Percentiles rank a stretch among this genome's conserved stretches.
phyloP scores from a whole-genome alignment of 1,140 invertebrate species.

The Neuroterus valhalla region DNA sequence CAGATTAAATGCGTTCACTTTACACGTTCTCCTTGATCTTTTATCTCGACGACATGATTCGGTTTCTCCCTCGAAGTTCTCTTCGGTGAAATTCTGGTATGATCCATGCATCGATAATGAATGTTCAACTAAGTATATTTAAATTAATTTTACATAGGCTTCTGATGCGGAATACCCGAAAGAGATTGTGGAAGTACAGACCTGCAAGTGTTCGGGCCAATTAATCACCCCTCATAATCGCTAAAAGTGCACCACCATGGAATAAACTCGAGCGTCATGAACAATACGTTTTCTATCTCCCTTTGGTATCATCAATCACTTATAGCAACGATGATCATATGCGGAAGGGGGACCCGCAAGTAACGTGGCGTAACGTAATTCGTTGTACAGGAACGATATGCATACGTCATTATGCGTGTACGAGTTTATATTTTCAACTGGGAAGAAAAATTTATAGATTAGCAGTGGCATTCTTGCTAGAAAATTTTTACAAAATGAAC shows the following conservation, averaged over 20 bases:
- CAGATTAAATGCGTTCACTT: constrained; percentile 1
- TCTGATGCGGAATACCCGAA: background rate
- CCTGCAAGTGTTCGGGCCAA: constrained; percentile 8
- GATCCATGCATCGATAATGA: background rate
- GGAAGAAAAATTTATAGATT: no score
- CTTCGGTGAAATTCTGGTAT: constrained; percentile 1
- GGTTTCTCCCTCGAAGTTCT: constrained; percentile 5
- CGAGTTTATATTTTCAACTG: background rate
- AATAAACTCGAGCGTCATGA: constrained; percentile 50
- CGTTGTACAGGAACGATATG: constrained; percentile 52
- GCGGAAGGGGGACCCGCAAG: constrained; percentile 54
- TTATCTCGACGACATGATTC: background rate
- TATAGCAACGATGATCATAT: constrained; percentile 67
- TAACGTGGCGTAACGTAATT: constrained; percentile 60
- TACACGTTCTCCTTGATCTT: background rate
- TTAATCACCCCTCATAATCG: constrained; percentile 27
- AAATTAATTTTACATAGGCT: background rate
- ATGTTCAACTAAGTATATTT: background rate
- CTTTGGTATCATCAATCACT: constrained; percentile 48
- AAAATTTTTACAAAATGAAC: no score
- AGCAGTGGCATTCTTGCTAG: no score
- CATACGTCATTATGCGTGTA: constrained; percentile 26
- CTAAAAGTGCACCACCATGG: constrained; percentile 36
- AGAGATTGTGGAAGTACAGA: constrained; percentile 11
- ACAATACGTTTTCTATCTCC: constrained; percentile 49